Conservation (phyloP, 2,888 invertebrate genomes). For the Alviniconcha strummeri region DNA sequence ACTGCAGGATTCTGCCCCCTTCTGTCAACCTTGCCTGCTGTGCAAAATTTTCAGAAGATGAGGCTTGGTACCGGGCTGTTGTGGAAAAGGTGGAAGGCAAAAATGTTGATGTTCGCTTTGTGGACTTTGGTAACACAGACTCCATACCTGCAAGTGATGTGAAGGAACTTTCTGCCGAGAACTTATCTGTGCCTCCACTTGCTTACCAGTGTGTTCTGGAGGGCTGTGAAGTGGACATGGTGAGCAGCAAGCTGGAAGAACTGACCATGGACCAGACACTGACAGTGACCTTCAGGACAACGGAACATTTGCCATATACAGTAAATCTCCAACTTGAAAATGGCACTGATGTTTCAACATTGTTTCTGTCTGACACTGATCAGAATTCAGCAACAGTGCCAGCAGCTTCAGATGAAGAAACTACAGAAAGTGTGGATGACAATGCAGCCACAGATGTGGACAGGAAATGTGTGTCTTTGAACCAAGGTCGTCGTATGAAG, state of each 20-base stretch:
- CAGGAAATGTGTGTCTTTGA: neutral
- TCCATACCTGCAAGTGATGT: constrained; percentile 37
- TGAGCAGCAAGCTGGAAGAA: constrained; percentile 48
- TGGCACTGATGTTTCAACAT: constrained; percentile 22
- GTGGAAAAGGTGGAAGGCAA: constrained; percentile 43
- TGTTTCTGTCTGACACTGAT: neutral
- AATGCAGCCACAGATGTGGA: neutral
- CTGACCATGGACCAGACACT: constrained; percentile 46
- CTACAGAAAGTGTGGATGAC: neutral
- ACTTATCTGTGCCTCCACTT: constrained; percentile 43
- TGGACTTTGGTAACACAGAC: constrained; percentile 70
- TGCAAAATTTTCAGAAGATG: constrained; percentile 60
- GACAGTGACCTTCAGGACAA: constrained; percentile 40
- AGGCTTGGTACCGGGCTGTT: constrained; percentile 60
- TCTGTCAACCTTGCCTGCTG: constrained; percentile 49
- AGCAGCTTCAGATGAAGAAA: neutral
- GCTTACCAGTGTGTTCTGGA: constrained; percentile 50
- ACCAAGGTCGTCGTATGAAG: constrained; percentile 44
- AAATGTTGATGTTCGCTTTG: constrained; percentile 55
- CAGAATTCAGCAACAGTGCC: too few species aligned
- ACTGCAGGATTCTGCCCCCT: constrained; percentile 1
- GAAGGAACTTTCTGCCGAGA: constrained; percentile 28
- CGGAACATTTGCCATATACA: constrained; percentile 33
- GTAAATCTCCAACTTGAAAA: constrained; percentile 46
- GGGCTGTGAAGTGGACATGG: constrained; percentile 40